phyloP scores from a whole-genome alignment of 1,140 invertebrate genomes.

The Acromyrmex heyeri region DNA sequence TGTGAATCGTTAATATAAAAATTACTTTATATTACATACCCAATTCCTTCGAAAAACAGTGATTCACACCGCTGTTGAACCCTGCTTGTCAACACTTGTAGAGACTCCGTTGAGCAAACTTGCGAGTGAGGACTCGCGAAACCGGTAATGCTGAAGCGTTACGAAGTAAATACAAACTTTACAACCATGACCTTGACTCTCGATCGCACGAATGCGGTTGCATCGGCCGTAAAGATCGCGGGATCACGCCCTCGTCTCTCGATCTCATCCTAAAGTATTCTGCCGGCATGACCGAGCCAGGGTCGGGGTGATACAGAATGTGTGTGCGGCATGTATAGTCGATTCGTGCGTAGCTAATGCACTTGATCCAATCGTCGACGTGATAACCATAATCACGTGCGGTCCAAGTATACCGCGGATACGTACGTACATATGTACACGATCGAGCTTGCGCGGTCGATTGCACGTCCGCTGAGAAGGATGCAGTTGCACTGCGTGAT shows the following conservation, averaged over 20 bases:
- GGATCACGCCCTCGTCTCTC: constrained; percentile 60
- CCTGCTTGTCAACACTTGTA: constrained; percentile 25
- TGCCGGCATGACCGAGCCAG: constrained; percentile 11
- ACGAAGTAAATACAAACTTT: constrained; percentile 48
- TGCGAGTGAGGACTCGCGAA: constrained; percentile 31
- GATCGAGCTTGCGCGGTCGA: constrained; percentile 43
- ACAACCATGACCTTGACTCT: constrained; percentile 55
- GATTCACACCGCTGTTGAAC: not conserved
- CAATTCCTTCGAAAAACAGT: not conserved
- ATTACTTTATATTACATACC: not conserved
- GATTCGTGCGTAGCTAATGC: constrained; percentile 80
- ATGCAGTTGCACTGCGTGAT: constrained; percentile 50
- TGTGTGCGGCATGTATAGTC: constrained; percentile 61
- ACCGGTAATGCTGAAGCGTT: constrained; percentile 38
- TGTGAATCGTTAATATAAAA: not conserved
- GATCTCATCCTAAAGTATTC: constrained; percentile 64
- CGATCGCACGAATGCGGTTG: constrained; percentile 52
- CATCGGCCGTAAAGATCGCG: constrained; percentile 41
- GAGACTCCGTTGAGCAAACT: constrained; percentile 15
- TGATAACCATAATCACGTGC: constrained; percentile 80
- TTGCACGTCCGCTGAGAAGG: constrained; percentile 27
- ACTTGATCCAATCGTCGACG: constrained; percentile 77
- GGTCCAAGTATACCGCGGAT: constrained; percentile 56
- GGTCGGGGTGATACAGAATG: constrained; percentile 75
- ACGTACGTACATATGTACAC: constrained; percentile 14